Conservation (phyloP, 37 sponge, comb jelly and placozoan species). For the Halisarca cf. caerulea region DNA sequence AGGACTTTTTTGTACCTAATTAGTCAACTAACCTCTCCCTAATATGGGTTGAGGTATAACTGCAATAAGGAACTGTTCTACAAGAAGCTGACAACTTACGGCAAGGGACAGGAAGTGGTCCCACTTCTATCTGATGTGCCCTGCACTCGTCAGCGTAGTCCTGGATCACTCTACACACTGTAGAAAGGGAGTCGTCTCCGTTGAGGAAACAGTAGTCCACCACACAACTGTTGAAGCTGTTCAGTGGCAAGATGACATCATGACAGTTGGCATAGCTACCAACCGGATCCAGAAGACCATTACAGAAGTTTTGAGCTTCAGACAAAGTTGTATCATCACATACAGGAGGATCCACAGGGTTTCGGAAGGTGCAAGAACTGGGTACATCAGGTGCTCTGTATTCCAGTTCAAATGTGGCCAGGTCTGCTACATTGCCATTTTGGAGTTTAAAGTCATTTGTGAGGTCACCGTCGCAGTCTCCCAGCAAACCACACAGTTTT, state of each 20-base stretch:
- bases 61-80: too few relatives aligned
- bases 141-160: background rate
- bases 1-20: too few relatives aligned
- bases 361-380: background rate
- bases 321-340: background rate
- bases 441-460: background rate
- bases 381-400: background rate
- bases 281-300: background rate
- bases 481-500: constrained; percentile 4
- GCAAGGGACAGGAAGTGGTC: background rate
- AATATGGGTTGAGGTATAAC: too few relatives aligned
- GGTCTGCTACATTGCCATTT: background rate
- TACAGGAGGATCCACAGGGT: background rate
- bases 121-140: background rate
- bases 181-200: background rate
- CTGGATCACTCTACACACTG: background rate
- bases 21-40: too few relatives aligned
- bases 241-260: background rate
- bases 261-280: background rate
- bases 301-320: background rate
- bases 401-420: background rate
- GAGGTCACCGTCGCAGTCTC: background rate
- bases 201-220: background rate
- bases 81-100: background rate
- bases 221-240: background rate